A percentile compares a stretch with the other conserved stretches of the same genome.
Evolutionary conservation across 2,888 invertebrate genomes (phyloP).

Genomic region (Homarus gammarus): DNA sequence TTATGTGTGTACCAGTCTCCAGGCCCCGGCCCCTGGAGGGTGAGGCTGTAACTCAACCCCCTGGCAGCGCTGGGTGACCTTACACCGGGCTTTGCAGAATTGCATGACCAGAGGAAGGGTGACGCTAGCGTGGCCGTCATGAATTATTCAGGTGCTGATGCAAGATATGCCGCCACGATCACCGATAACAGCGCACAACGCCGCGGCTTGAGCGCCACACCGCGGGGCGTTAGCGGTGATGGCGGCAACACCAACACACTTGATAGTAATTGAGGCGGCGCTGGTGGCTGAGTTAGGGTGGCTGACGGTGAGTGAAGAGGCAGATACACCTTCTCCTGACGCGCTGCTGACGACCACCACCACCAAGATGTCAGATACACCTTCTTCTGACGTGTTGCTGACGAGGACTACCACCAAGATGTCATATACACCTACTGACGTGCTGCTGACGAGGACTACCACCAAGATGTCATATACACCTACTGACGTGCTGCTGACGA

Average conservation of each 20-base stretch:
- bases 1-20: not conserved
- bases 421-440: too few species aligned
- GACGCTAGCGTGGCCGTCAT: conserved; percentile 37
- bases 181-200: conserved; percentile 24
- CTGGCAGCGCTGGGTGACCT: too few species aligned
- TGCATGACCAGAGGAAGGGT: conserved; percentile 51
- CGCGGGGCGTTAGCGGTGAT: conserved; percentile 2
- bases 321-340: too few species aligned
- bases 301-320: not conserved
- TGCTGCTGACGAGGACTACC: too few species aligned
- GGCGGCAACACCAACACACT: not conserved
- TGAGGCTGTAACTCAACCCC: not conserved
- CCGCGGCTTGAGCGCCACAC: not conserved
- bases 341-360: too few species aligned
- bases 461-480: too few species aligned
- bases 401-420: too few species aligned
- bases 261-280: conserved; percentile 23
- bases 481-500: too few species aligned
- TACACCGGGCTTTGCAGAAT: not conserved
- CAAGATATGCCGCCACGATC: conserved; percentile 43
- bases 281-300: too few species aligned
- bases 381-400: too few species aligned
- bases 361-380: too few species aligned
- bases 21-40: not conserved
- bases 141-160: conserved; percentile 47